Percentiles rank a stretch among this genome's conserved stretches.
Conservation (phyloP, 2,797 vertebrate species). For the Artibeus jamaicensis region DNA sequence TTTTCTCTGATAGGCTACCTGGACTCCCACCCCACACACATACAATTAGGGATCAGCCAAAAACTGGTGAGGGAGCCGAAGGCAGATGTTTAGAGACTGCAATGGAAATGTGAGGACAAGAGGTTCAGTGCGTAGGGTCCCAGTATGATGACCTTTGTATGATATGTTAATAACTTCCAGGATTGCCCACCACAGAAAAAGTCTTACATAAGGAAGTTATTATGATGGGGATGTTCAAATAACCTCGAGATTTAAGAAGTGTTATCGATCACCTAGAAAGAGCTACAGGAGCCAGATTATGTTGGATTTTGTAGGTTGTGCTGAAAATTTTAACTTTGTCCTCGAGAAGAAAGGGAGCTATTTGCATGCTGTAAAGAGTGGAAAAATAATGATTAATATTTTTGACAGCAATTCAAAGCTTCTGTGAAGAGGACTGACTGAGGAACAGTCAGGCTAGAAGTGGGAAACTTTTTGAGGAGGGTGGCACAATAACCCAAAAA, state of each 20-base stretch:
- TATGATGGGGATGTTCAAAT: background rate
- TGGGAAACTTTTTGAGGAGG: background rate
- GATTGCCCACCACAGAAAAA: background rate
- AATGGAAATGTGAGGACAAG: background rate
- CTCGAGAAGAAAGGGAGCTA: background rate
- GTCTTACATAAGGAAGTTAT: background rate
- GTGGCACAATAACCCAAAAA: background rate
- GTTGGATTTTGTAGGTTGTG: background rate
- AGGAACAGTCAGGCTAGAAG: background rate
- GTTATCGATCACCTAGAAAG: background rate
- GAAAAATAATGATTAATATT: background rate
- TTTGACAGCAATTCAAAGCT: background rate
- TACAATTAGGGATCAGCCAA: background rate
- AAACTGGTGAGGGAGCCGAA: background rate
- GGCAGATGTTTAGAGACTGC: background rate
- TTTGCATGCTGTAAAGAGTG: background rate
- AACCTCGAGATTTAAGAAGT: background rate
- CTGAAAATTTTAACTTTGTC: background rate
- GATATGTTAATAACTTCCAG: background rate
- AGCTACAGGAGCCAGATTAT: background rate
- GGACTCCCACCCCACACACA: background rate
- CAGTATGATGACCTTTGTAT: background rate
- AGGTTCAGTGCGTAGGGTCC: fast-evolving
- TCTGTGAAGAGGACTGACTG: background rate
- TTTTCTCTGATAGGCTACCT: background rate